Base-by-base conservation (phyloP, 2,797 vertebrate genomes). In the Ctenopoma kingsleyae region DNA sequence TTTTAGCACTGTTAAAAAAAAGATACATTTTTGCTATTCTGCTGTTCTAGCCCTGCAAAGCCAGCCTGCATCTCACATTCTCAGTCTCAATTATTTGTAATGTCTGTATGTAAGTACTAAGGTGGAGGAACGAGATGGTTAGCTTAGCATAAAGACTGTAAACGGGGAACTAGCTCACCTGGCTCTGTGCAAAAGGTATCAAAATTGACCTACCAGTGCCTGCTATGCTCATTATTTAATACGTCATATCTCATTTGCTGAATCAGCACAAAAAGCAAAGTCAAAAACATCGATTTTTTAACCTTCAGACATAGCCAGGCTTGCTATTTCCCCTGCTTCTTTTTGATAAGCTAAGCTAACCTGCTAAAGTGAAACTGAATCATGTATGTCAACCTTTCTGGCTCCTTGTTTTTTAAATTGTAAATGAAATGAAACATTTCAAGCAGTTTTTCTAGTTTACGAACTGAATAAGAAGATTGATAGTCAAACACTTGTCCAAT, bases 21-120 rank as follows among this genome's bases (percentile, higher is more conserved):
- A 68, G 54, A 16, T 57, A 64, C 53, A 55, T 51, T 48, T 60
- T 12, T 23, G 25, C 30, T 32, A 9, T 32, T 32, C 49, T 67
- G 23, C 27, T 46, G 3, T 7, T 50, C 7, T 35, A 23, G 46
- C 43, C 36, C 58, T 2, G 0, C 56, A 70, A 76, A 65, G 54
- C 59, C 54, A 53, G 62, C 43, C 49, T 20, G 36, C 40, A 47
- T 35, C 43, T 53, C 35, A 44, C 8, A 27, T 23, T 40, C 4
- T 60, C 17, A 10, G 1, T 47, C 8, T 10, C 9, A 36, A 36
- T 12, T 10, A 36, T 13, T 38, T 38, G 11, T 36, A 6, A 1
- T 16, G 8, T 43, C 3, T 30, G 9, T 13, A n/a, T 0, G n/a
- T 17, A 46, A 43, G 35, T 23, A 50, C 27, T 15, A 52, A 30